Percentiles rank a stretch among this genome's conserved stretches.
Conservation (phyloP, 2,113 vertebrate genomes). For the Lagopus leucura region DNA sequence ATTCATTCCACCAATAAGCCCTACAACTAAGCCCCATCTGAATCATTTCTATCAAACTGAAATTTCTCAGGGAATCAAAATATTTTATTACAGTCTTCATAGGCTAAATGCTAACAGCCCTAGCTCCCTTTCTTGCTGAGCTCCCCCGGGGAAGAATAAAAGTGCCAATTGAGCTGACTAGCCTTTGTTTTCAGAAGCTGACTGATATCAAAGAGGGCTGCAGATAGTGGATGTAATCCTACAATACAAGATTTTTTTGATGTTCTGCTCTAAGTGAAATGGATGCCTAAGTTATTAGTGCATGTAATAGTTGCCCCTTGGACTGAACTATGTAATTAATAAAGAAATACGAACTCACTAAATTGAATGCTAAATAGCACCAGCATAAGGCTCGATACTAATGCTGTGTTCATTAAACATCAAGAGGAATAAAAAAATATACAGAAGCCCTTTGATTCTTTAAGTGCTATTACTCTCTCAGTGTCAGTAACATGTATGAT, state of each 20-base stretch:
- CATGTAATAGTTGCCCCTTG: background rate
- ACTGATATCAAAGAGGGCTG: background rate
- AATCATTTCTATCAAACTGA: background rate
- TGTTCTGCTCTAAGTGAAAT: slow-evolving; percentile 43
- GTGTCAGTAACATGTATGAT: background rate
- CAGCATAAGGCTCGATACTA: slow-evolving; percentile 6
- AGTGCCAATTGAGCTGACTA: slow-evolving; percentile 45
- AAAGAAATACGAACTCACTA: slow-evolving; percentile 4
- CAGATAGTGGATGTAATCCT: slow-evolving; percentile 53
- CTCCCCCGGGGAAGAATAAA: slow-evolving; percentile 13
- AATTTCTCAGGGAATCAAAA: slow-evolving; percentile 33
- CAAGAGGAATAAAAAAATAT: slow-evolving; percentile 7
- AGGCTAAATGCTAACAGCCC: slow-evolving; percentile 3
- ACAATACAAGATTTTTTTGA: slow-evolving; percentile 33
- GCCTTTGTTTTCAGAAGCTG: slow-evolving; percentile 59
- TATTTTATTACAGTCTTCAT: slow-evolving; percentile 27
- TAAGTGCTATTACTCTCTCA: background rate
- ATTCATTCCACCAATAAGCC: slow-evolving; percentile 18
- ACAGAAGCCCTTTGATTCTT: background rate
- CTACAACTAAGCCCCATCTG: background rate
- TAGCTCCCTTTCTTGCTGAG: slow-evolving; percentile 11
- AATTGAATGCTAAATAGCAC: slow-evolving; percentile 11
- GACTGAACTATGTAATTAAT: slow-evolving; percentile 28
- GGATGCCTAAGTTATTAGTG: background rate
- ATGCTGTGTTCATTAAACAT: slow-evolving; percentile 21